Evolutionary conservation across 2,113 vertebrate species (phyloP), one percentile per base, ranked within the genome.

Genomic region (Megaleporinus macrocephalus): DNA sequence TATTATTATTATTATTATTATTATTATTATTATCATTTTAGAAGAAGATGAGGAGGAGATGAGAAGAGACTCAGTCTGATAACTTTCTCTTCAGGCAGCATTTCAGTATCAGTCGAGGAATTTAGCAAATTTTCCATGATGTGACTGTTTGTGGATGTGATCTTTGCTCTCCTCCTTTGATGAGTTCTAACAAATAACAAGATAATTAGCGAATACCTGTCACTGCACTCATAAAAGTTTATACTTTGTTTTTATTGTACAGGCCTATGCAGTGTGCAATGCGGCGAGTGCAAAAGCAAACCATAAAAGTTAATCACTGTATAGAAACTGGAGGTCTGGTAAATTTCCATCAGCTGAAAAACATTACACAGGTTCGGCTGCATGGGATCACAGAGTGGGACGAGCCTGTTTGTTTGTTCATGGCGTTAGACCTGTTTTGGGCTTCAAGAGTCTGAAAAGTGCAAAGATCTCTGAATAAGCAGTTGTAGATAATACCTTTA

Each of bases 291-390:
- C 91, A 90, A 94, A 93, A 90, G 92, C 88, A 81, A 85, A 90
- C 92, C 93, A 94, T 94, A 95, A 95, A 95, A 93, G 93, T 94
- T 94, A 94, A 94, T 94, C 92, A 93, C 92, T 93, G 91, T 93
- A 93, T 93, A 94, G 92, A 94, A 94, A 94, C 91, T 90, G 92
- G 85, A 93, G 90, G 89, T 92, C 93, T 91, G 92, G 94, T 95
- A 94, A 92, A 94, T 95, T 95, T 95, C 94, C 94, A 95, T 90
- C 89, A 61, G 88, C 85, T 83, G 87, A 85, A 92, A 61, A 93
- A 89, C 90, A 92, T 90, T 89, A 90, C 55, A 86, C 88, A 83
- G 89, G 87, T 92, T 72, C n/a, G n/a, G n/a, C 73, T 77, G 53
- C 63, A 73, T 13, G n/a, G 47, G 59, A 51, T 26, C 27, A 71